Base-by-base conservation (phyloP, 2,797 vertebrate genomes). In the Diglossa cyanea region DNA sequence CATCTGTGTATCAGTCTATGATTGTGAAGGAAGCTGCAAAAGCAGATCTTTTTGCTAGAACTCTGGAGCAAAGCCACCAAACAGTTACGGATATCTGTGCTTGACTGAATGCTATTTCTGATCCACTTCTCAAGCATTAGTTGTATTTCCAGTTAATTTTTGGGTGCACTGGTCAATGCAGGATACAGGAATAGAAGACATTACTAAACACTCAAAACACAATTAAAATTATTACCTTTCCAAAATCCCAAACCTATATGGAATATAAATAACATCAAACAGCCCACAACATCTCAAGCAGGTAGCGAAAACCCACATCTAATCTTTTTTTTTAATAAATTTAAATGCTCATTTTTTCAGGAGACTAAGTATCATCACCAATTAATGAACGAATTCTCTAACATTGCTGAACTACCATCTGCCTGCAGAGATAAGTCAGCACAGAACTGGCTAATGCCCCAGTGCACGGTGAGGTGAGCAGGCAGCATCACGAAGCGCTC, bases 381-480 rank as follows among this genome's bases (percentile, higher is more conserved):
- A 85, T 48, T 54, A 85, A 58, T 9, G 20, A 35, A 18, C 12
- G 53, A 76, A 42, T 71, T 50, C 75, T 74, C n/a, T 31, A 61
- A 67, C 55, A 68, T 25, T 66, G 33, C 83, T 85, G 63, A 88
- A 84, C 76, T 70, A 37, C 86, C 90, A 85, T 90, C 92, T 97
- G 94, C 94, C 76, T 37, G 68, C 21, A 25, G 86, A 97, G 92
- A 85, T 65, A 35, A 85, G 88, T 9, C 68, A 86, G 47, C 62
- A 35, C 90, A 93, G 86, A 42, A 65, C 51, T 44, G 35, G 78
- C 88, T 51, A 75, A 91, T 51, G 88, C 86, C 74, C 68, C 82
- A 24, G 4, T 26, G 84, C 92, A 58, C 90, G 88, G 40, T 17
- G 80, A 95, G 82, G 70, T 13, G 80, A 95, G 79, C 89, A 81